phyloP scores from a whole-genome alignment of 1,140 invertebrate species.

The Chymomyza costata region DNA sequence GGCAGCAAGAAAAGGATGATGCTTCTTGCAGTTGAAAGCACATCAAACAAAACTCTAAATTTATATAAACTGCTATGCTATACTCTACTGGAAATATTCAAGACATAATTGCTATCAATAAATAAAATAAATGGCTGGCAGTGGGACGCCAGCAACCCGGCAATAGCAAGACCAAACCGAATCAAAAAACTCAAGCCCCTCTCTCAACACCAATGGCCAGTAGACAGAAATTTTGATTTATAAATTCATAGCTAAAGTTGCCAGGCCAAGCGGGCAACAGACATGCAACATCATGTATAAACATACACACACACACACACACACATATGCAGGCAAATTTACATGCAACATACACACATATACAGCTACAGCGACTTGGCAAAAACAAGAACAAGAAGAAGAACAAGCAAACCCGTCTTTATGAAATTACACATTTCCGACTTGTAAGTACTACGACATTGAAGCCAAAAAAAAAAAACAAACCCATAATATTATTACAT shows the following conservation, averaged over 20 bases:
- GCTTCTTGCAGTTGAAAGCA: constrained; percentile 65
- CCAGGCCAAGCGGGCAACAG: constrained; percentile 58
- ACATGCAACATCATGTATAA: no score
- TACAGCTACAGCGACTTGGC: constrained; percentile 16
- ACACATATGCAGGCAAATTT: background rate
- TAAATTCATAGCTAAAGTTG: constrained; percentile 72
- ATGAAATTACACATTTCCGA: constrained; percentile 73
- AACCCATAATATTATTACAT: constrained; percentile 22
- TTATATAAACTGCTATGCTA: constrained; percentile 62
- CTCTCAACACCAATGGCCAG: constrained; percentile 36
- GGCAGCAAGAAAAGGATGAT: constrained; percentile 20
- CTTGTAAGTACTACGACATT: constrained; percentile 65
- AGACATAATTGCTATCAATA: constrained; percentile 73
- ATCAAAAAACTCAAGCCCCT: constrained; percentile 21
- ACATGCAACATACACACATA: constrained; percentile 10
- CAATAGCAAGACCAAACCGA: constrained; percentile 4
- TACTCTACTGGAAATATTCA: constrained; percentile 66
- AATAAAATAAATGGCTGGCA: constrained; percentile 62
- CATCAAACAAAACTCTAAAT: constrained; percentile 70
- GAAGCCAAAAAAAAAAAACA: constrained; percentile 47
- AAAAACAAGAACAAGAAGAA: constrained; percentile 13
- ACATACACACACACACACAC: constrained; percentile 16
- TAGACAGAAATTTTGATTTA: constrained; percentile 70
- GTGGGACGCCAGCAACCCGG: constrained; percentile 2
- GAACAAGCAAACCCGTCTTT: constrained; percentile 56